These are phyloP conservation scores for Eugnorisma glareosa DNA, from an alignment of 2,888 invertebrate species.

Conservation along the genomic window DNA sequence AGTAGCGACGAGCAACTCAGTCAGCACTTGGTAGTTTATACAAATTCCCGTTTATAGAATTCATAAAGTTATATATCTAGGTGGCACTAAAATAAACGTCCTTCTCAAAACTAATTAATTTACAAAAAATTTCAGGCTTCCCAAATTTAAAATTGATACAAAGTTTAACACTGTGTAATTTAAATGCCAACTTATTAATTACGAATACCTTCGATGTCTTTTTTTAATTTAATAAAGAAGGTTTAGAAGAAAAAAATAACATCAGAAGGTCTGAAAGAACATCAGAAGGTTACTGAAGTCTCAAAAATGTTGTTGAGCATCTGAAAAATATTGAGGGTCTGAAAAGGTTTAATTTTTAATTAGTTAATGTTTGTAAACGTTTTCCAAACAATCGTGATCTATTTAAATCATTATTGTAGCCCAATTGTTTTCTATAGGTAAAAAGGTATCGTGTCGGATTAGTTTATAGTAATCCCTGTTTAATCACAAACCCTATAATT, in stretches of 20 bases:
- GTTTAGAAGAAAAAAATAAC: not conserved
- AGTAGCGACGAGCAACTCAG: not conserved
- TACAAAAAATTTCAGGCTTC: not conserved
- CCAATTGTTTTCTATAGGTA: not conserved
- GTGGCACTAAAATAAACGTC: not conserved
- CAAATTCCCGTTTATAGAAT: accelerated
- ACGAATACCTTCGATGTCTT: not conserved
- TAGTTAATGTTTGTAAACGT: not conserved
- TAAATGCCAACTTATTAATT: not conserved
- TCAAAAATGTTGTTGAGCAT: no score
- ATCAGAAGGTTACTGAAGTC: not conserved
- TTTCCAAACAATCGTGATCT: not conserved
- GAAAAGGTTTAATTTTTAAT: not conserved
- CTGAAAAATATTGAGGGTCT: not conserved
- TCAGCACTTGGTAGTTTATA: accelerated
- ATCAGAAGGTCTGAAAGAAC: not conserved
- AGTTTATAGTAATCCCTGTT: not conserved
- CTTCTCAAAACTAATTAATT: not conserved
- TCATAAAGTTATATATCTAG: no score
- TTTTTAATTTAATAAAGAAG: not conserved
- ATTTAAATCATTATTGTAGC: not conserved
- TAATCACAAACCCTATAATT: not conserved
- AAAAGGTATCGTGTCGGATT: not conserved
- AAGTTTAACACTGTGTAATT: not conserved
- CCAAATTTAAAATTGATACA: not conserved